phyloP scores from a whole-genome alignment of 2,797 vertebrate species.

The Sebastes steindachneri region DNA sequence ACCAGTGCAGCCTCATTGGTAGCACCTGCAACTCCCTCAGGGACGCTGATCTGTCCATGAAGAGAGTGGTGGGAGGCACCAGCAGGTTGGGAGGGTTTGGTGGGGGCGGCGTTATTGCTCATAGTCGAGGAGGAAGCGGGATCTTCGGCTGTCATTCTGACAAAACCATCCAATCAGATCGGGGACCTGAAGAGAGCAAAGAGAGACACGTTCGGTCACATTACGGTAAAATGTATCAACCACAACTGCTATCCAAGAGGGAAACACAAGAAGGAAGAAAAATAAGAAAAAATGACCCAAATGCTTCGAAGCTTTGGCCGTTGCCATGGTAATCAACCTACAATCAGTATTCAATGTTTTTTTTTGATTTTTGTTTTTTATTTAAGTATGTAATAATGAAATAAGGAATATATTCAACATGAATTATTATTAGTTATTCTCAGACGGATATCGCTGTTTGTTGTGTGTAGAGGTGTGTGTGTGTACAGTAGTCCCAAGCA shows the following conservation, averaged over 20 bases:
- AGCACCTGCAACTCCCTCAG: constrained; percentile 90
- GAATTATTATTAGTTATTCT: too few species aligned
- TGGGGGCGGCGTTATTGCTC: constrained; percentile 86
- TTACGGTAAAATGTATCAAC: background rate
- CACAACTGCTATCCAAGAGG: background rate
- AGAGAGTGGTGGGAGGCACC: constrained; percentile 78
- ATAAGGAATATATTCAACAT: too few species aligned
- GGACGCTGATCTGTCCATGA: constrained; percentile 80
- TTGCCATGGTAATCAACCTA: too few species aligned
- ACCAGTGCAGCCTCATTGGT: constrained; percentile 91
- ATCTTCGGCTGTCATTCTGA: constrained; percentile 99
- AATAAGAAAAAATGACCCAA: background rate
- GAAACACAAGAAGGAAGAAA: background rate
- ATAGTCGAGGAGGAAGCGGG: constrained; percentile 90
- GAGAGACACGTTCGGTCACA: background rate
- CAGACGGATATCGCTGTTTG: too few species aligned
- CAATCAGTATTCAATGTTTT: too few species aligned
- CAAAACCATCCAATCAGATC: constrained; percentile 90
- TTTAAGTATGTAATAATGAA: too few species aligned
- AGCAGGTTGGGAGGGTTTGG: constrained; percentile 70
- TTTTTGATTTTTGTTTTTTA: too few species aligned
- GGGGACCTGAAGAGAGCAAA: constrained; percentile 76
- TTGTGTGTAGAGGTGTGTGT: too few species aligned
- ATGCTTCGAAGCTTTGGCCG: too few species aligned
- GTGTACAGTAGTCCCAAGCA: too few species aligned